A percentile compares a stretch with the other conserved stretches of the same genome.
Conservation (phyloP, 2,888 invertebrate genomes). For the Antheraea assamensis region DNA sequence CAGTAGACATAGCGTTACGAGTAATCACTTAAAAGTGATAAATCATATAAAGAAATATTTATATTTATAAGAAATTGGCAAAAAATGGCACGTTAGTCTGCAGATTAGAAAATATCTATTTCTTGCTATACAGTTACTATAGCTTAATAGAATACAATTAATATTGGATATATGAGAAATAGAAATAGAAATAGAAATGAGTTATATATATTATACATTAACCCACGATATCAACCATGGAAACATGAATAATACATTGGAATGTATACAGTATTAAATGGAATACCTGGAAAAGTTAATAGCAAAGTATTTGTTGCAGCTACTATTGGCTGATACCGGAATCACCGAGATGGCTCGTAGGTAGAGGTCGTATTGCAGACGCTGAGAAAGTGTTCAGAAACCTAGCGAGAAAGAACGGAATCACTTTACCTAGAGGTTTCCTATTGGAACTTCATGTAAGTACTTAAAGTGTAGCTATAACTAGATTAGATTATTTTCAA, state of each 20-base stretch:
- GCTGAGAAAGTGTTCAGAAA: slow-evolving; percentile 84
- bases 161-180: too few relatives aligned
- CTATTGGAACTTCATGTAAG: slow-evolving; percentile 83
- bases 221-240: background rate
- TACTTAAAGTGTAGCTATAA: slow-evolving; percentile 6
- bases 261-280: background rate
- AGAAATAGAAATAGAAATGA: too few relatives aligned
- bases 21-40: too few relatives aligned
- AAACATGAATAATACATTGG: background rate
- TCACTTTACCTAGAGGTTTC: slow-evolving; percentile 80
- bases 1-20: too few relatives aligned
- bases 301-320: slow-evolving; percentile 49
- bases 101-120: too few relatives aligned
- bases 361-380: slow-evolving; percentile 84
- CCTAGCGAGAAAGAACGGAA: slow-evolving; percentile 84
- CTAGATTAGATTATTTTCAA: too few relatives aligned
- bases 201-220: background rate
- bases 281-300: background rate
- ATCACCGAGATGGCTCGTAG: slow-evolving; percentile 86
- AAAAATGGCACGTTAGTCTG: too few relatives aligned
- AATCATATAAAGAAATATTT: too few relatives aligned
- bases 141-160: too few relatives aligned
- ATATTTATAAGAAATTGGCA: too few relatives aligned
- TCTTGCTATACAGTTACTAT: too few relatives aligned
- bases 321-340: slow-evolving; percentile 87